Evolutionary conservation across 2,113 vertebrate genomes (phyloP), one percentile per base, ranked within the genome.

Genomic region (Rana temporaria): DNA sequence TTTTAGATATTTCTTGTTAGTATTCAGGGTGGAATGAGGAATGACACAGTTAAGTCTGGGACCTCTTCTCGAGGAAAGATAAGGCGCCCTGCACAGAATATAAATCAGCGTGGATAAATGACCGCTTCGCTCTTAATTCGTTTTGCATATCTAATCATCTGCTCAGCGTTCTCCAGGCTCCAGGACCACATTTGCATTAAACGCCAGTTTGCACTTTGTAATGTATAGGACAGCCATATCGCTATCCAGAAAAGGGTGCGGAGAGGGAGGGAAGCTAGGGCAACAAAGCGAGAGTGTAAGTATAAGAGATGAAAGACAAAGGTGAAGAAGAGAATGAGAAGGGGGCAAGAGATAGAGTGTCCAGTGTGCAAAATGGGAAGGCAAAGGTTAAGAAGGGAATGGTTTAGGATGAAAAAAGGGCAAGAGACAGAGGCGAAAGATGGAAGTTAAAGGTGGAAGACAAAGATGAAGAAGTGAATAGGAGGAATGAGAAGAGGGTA

Each of bases 131-230:
- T 82, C 62, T 75, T 82, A 82, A 82, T 82, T 82, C 63, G 18
- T 73, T 82, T 75, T 82, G 71, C 71, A 82, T 82, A 82, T 82
- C 71, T 82, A 75, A 82, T 82, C 62, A 82, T 82, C 71, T 19
- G 70, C 62, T 59, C 30, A 26, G 5, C 52, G 32, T 59, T 82
- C 79, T 74, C 79, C 24, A n/a, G 71, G 62, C 80, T 75, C 62
- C 17, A 66, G 18, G 42, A 56, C 6, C 56, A 11, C 63, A 75
- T 82, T 82, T 82, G 80, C 80, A 82, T 82, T 75, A 82, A 82
- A 82, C 30, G 52, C 59, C 71, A 82, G 75, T 75, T 82, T 82
- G 64, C 63, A 59, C 55, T 75, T 75, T n/a, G 63, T 67, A 75
- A 82, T 82, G 71, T 82, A 75, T 82, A 67, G 62, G 52, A 82